phyloP scores from a whole-genome alignment of 2,113 vertebrate genomes.

The Poeciliopsis retropinna region DNA sequence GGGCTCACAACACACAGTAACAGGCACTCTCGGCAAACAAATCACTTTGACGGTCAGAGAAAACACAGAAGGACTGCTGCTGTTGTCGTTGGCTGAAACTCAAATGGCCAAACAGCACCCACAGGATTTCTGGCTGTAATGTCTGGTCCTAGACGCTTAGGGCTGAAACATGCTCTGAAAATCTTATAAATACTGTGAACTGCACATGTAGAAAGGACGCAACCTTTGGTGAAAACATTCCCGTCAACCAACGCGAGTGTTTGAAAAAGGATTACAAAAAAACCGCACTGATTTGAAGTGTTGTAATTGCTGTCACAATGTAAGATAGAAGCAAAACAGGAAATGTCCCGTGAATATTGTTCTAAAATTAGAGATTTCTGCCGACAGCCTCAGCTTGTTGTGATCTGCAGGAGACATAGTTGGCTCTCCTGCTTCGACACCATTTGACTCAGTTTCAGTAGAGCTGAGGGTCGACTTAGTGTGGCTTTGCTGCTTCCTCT shows the following conservation, averaged over 20 bases:
- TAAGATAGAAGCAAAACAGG: neutral
- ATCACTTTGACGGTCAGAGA: slow-evolving; percentile 26
- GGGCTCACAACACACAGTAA: slow-evolving; percentile 20
- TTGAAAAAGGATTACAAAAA: neutral
- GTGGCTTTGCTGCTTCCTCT: slow-evolving; percentile 11
- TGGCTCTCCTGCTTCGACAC: slow-evolving; percentile 1
- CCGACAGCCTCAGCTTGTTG: neutral
- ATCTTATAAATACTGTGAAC: neutral
- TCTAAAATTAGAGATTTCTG: neutral
- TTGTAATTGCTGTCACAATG: neutral
- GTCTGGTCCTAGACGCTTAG: neutral
- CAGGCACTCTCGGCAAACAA: slow-evolving; percentile 10
- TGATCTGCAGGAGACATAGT: neutral
- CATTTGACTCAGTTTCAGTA: neutral
- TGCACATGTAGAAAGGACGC: neutral
- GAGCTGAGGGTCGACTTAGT: slow-evolving; percentile 19
- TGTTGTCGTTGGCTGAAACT: slow-evolving; percentile 10
- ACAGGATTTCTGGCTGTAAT: neutral
- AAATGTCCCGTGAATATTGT: neutral
- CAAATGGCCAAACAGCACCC: neutral
- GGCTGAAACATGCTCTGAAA: slow-evolving; percentile 7
- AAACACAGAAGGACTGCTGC: neutral
- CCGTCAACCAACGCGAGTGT: neutral
- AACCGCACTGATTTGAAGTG: neutral
- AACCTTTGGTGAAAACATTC: neutral